These are phyloP conservation scores for Poeciliopsis paucimaculata DNA, from an alignment of 2,797 vertebrate genomes.

Conservation along the genomic window DNA sequence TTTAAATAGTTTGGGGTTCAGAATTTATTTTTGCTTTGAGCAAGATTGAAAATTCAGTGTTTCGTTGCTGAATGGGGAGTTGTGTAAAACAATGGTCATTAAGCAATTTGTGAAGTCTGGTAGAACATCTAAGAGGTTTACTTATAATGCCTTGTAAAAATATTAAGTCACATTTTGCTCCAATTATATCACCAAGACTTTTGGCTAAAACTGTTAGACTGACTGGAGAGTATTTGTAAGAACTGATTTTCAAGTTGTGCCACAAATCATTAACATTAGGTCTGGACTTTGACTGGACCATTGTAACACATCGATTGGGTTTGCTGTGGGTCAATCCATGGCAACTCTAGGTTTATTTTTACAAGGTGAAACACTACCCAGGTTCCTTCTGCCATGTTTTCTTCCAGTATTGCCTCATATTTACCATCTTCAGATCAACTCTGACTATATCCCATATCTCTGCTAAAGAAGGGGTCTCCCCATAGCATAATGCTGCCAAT, in stretches of 20 bases:
- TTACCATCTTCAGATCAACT: background rate
- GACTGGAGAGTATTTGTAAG: background rate
- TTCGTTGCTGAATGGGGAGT: background rate
- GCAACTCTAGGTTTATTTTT: background rate
- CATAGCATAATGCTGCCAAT: too few relatives aligned
- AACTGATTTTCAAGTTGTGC: background rate
- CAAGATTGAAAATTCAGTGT: background rate
- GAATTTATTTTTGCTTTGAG: background rate
- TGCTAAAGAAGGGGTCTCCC: background rate
- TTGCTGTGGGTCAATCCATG: background rate
- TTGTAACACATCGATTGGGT: background rate
- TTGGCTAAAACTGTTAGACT: background rate
- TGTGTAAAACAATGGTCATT: background rate
- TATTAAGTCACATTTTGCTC: background rate
- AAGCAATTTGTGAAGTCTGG: background rate
- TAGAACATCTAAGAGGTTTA: background rate
- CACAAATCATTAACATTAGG: background rate
- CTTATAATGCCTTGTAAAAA: background rate
- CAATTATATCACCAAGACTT: too few relatives aligned
- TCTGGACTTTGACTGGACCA: background rate
- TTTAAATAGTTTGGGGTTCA: background rate
- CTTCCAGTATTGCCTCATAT: background rate
- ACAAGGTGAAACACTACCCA: background rate
- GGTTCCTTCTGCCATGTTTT: background rate
- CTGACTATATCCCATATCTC: background rate